phyloP scores from a whole-genome alignment of 92 coral and sea anemone genomes.

The Epizoanthus scotinus region DNA sequence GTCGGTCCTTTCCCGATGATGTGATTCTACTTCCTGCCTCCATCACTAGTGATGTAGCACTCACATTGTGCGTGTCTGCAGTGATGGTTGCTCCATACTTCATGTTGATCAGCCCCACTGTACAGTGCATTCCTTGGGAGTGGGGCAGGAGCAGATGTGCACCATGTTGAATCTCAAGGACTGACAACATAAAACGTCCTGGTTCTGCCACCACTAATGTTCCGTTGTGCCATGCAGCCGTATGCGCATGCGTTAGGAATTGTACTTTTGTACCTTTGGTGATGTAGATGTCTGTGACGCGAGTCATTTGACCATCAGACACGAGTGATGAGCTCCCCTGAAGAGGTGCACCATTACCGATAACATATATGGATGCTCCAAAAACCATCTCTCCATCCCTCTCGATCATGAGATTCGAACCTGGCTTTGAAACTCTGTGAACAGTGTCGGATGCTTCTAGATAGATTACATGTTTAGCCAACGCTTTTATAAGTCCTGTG shows the following conservation, averaged over 20 bases:
- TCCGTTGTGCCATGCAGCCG: constrained; percentile 49
- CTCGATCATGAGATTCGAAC: constrained; percentile 56
- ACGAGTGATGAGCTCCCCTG: constrained; percentile 47
- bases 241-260: constrained; percentile 50
- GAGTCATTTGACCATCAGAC: constrained; percentile 65
- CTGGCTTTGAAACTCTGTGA: constrained; percentile 62
- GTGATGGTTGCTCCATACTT: constrained; percentile 60
- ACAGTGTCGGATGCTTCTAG: constrained; percentile 59
- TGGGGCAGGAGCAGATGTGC: constrained; percentile 55
- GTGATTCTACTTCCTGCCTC: constrained; percentile 64
- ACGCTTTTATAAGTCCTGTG: constrained; percentile 54
- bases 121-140: constrained; percentile 57
- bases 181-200: constrained; percentile 56
- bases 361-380: constrained; percentile 59
- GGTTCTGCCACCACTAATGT: constrained; percentile 41
- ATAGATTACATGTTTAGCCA: constrained; percentile 50
- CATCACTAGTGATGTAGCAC: constrained; percentile 58
- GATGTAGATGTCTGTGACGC: constrained; percentile 53
- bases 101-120: constrained; percentile 54
- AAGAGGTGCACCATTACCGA: constrained; percentile 51
- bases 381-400: constrained; percentile 54
- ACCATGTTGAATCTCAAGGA: constrained; percentile 65
- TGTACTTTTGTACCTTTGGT: constrained; percentile 44
- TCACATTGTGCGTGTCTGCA: constrained; percentile 59
- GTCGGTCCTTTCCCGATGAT: constrained; percentile 60